These are phyloP conservation scores for Pandemis corylana DNA, from an alignment of 2,888 invertebrate species.

Conservation along the genomic window DNA sequence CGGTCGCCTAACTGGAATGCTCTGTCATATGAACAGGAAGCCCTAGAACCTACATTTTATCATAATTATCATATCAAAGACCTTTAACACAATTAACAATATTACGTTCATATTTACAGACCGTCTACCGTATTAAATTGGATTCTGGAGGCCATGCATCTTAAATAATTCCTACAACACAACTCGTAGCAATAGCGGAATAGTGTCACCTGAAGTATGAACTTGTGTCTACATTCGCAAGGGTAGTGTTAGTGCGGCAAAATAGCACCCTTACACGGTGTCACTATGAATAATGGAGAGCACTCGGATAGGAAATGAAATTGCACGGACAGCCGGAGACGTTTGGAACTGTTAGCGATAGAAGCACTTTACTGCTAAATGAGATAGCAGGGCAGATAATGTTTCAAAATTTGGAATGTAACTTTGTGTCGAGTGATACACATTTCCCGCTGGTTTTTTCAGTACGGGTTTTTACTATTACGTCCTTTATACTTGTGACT, in stretches of 20 bases:
- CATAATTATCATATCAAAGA: neutral
- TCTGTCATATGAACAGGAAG: neutral
- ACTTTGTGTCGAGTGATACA: neutral
- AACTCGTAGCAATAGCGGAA: constrained; percentile 30
- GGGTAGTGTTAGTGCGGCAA: constrained; percentile 42
- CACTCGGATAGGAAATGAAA: constrained; percentile 57
- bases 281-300: constrained; percentile 61
- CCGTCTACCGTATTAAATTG: neutral
- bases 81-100: neutral
- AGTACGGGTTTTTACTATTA: no score
- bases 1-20: neutral
- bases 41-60: neutral
- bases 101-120: neutral
- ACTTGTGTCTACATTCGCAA: constrained; percentile 40
- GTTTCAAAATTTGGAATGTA: constrained; percentile 4
- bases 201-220: constrained; percentile 45
- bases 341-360: constrained; percentile 30
- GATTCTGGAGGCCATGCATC: neutral
- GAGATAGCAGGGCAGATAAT: neutral
- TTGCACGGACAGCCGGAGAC: constrained; percentile 48
- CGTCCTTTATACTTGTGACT: no score
- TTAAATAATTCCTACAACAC: constrained; percentile 19
- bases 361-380: constrained; percentile 25
- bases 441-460: neutral
- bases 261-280: constrained; percentile 53